Percentiles rank a stretch among this genome's conserved stretches.
Conservation (phyloP, 2,113 vertebrate species). For the Oryzias celebensis region DNA sequence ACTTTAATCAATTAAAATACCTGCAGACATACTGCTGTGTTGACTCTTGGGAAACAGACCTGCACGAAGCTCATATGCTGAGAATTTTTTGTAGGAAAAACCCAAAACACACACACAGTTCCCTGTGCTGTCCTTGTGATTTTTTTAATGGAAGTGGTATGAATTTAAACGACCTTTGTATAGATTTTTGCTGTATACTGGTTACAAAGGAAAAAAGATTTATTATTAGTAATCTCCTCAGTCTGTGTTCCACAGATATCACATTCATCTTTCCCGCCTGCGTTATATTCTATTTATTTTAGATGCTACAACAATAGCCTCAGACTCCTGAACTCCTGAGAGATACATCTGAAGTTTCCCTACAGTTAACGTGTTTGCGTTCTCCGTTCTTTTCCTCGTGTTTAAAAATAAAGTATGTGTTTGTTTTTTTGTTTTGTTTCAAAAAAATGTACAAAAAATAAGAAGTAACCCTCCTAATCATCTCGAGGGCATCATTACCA, state of each 20-base stretch:
- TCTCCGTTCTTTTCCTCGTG: no score
- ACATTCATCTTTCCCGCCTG: background rate
- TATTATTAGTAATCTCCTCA: background rate
- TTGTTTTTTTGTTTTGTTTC: no score
- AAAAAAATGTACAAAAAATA: background rate
- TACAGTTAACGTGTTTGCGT: no score
- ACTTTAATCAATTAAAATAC: conserved; percentile 44
- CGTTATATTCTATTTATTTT: background rate
- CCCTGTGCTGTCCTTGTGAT: background rate
- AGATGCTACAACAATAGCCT: background rate
- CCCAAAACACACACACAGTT: no score
- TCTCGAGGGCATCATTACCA: conserved; percentile 12
- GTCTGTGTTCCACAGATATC: background rate
- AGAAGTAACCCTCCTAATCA: conserved; percentile 34
- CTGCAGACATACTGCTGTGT: conserved; percentile 16
- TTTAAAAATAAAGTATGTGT: no score
- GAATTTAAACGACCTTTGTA: background rate
- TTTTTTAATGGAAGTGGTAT: conserved; percentile 31
- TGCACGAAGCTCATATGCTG: conserved; percentile 5
- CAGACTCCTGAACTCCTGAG: background rate
- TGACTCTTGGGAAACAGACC: conserved; percentile 21
- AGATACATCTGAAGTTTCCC: background rate
- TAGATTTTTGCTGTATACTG: background rate
- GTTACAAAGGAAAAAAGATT: background rate
- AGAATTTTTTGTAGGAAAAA: background rate